phyloP scores from a whole-genome alignment of 1,140 invertebrate species.

The Oryctes rhinoceros region DNA sequence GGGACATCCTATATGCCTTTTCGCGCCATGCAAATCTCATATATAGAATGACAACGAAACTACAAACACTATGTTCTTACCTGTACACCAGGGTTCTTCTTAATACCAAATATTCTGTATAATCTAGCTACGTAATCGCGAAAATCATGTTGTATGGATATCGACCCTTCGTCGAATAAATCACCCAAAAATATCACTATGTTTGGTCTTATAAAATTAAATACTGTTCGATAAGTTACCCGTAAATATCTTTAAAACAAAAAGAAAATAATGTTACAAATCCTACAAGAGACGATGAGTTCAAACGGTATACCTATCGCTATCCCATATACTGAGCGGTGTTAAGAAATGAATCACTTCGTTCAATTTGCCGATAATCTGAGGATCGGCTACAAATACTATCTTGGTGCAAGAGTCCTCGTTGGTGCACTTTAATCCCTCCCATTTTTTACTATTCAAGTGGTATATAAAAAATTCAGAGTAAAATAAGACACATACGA shows the following conservation, averaged over 20 bases:
- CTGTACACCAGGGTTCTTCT: constrained; percentile 58
- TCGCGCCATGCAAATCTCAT: no score
- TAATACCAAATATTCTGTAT: constrained; percentile 72
- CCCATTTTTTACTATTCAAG: constrained; percentile 61
- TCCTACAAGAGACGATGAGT: neutral
- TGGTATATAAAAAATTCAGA: constrained; percentile 17
- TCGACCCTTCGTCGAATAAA: constrained; percentile 90
- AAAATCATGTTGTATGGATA: constrained; percentile 74
- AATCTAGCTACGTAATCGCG: constrained; percentile 75
- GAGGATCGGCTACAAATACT: constrained; percentile 90
- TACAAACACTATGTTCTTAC: neutral
- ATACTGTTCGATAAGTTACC: constrained; percentile 79
- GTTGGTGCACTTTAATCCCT: constrained; percentile 63
- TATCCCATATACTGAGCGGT: constrained; percentile 77
- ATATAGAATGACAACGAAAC: no score
- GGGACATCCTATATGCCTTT: no score
- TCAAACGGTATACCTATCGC: constrained; percentile 69
- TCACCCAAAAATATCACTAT: constrained; percentile 91
- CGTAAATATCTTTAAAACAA: constrained; percentile 74
- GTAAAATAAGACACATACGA: constrained; percentile 29
- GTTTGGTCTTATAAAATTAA: constrained; percentile 80
- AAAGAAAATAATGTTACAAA: neutral
- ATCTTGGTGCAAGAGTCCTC: constrained; percentile 71
- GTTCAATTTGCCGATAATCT: constrained; percentile 82
- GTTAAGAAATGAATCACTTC: constrained; percentile 68